Evolutionary conservation across 2,888 invertebrate genomes (phyloP), one percentile per base, ranked within the genome.

Genomic region (Cistogaster globosa): DNA sequence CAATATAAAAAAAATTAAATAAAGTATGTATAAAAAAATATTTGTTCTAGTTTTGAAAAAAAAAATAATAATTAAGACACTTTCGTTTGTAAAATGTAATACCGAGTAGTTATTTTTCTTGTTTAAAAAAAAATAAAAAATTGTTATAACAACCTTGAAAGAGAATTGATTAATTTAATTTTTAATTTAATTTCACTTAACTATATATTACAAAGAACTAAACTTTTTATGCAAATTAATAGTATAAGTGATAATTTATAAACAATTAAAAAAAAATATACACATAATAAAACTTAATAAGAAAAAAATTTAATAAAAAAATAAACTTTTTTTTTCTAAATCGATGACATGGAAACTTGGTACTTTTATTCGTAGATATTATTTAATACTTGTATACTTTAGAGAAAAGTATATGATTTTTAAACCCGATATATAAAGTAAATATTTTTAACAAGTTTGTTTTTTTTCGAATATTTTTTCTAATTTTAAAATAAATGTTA

Each of bases 31-130:
- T 77, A 58, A 67, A 77, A n/a, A 80, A 84, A 84, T 77, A 51
- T 82, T 82, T 85, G 78, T 85, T 82, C 74, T 79, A 69, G 36
- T 71, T 81, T 78, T 79, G 77, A 22, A 71, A 85, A 68, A 58
- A 76, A 51, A 32, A 67, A 9, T 18, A 48, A 82, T 78, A 78
- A 68, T 68, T 72, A 80, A 80, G 76, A 84, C 84, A 80, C 84
- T 80, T 69, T 75, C 71, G 20, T 65, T 74, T 63, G 32, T 62
- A 42, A 67, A 77, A 72, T 68, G 51, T 80, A 76, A 84, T 80
- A 84, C 76, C 71, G 74, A 68, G 69, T 76, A 38, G 62, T 63
- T 78, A 69, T 63, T 51, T 45, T 5, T 20, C 20, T 22, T 65
- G 38, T 62, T 65, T 57, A 55, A 79, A 75, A 2, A 57, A 68